These are phyloP conservation scores for Oppia nitens DNA, from an alignment of 1,140 invertebrate genomes.

Conservation along the genomic window DNA sequence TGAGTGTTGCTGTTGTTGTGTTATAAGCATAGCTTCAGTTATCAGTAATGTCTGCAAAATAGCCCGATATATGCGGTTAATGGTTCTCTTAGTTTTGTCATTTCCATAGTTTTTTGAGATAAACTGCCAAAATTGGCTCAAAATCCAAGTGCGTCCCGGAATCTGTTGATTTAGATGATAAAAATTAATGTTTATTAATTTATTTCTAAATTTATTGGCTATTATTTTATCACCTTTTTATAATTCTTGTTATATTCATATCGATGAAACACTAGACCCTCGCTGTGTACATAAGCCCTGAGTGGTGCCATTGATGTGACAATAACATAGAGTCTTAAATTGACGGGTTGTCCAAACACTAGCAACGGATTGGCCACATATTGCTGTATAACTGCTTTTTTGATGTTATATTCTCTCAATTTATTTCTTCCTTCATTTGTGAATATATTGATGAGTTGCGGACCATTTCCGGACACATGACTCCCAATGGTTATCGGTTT, in stretches of 20 bases:
- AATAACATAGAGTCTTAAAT: slow-evolving; percentile 22
- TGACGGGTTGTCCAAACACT: slow-evolving; percentile 23
- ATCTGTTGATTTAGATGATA: slow-evolving; percentile 12
- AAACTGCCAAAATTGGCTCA: slow-evolving; percentile 21
- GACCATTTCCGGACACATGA: slow-evolving; percentile 1
- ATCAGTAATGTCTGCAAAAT: slow-evolving; percentile 20
- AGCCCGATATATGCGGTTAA: slow-evolving; percentile 18
- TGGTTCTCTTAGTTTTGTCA: slow-evolving; percentile 16
- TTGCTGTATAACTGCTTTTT: slow-evolving; percentile 18
- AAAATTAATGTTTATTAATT: background rate
- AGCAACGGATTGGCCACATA: slow-evolving; percentile 18
- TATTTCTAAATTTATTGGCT: background rate
- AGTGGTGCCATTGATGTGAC: slow-evolving; percentile 25
- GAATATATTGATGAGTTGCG: slow-evolving; percentile 15
- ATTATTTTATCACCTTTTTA: slow-evolving; percentile 19
- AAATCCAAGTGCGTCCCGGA: slow-evolving; percentile 17
- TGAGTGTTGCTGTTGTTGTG: slow-evolving; percentile 1
- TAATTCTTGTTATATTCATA: slow-evolving; percentile 20
- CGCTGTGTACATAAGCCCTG: slow-evolving; percentile 23
- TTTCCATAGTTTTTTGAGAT: slow-evolving; percentile 20
- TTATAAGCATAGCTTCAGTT: slow-evolving; percentile 17
- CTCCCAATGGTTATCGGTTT: slow-evolving; percentile 16
- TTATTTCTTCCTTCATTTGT: slow-evolving; percentile 15
- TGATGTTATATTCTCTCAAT: slow-evolving; percentile 14
- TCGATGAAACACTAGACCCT: slow-evolving; percentile 23